These are phyloP conservation scores for Xenopus petersii DNA, from an alignment of 2,797 vertebrate species.

Conservation along the genomic window DNA sequence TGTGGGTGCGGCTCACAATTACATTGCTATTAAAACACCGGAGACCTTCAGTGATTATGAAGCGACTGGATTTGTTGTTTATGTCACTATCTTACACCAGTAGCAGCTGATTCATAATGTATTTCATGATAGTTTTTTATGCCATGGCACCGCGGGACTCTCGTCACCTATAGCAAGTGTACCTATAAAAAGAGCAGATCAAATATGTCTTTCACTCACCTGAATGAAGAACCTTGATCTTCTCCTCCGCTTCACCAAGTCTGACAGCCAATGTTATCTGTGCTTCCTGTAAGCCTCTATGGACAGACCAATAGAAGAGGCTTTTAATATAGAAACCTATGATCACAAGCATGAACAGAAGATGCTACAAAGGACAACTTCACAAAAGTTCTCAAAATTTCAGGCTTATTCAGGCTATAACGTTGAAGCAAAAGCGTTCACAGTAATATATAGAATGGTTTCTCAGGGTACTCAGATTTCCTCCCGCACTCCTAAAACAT, in stretches of 20 bases:
- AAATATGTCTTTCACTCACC: slow-evolving; percentile 62
- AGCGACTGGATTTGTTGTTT: no score
- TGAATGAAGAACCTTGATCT: slow-evolving; percentile 90
- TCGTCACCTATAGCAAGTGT: background rate
- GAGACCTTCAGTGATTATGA: no score
- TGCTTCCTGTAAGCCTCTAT: slow-evolving; percentile 80
- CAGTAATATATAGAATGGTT: no score
- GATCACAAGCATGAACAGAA: no score
- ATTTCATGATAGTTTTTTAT: background rate
- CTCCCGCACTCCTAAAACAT: no score
- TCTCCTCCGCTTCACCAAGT: slow-evolving; percentile 89
- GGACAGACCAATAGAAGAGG: slow-evolving; percentile 23
- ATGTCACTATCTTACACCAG: background rate
- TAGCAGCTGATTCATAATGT: background rate
- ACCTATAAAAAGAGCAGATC: background rate
- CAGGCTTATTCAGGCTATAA: no score
- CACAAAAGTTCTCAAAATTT: no score
- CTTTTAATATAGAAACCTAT: no score
- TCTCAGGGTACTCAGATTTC: no score
- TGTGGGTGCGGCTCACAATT: background rate
- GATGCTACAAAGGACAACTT: no score
- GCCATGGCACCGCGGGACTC: background rate
- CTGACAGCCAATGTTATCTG: slow-evolving; percentile 78
- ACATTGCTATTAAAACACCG: no score
- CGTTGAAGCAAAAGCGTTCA: no score